phyloP scores from a whole-genome alignment of 2,888 invertebrate genomes.

The Xylota sylvarum region DNA sequence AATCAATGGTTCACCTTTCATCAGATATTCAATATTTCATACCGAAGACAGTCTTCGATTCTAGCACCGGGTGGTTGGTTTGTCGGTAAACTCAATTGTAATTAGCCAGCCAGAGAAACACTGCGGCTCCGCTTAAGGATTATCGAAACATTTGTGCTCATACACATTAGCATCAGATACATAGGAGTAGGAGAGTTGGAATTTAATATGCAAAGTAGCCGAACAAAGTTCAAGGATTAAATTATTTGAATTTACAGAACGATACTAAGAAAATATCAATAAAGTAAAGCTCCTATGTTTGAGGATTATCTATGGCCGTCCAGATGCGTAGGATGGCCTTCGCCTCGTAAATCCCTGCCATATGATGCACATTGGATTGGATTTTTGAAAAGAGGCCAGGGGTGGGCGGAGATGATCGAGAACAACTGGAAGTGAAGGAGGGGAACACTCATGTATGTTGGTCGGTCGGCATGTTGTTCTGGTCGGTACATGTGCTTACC shows the following conservation, averaged over 20 bases:
- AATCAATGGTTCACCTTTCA: conserved; percentile 8
- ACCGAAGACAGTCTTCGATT: background rate
- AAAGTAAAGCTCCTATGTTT: conserved; percentile 45
- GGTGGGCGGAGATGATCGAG: background rate
- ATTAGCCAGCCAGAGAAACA: conserved; percentile 6
- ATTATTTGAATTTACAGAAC: conserved; percentile 39
- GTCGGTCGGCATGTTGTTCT: conserved; percentile 52
- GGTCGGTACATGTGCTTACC: conserved; percentile 50
- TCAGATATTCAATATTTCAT: background rate
- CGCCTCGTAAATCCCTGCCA: conserved; percentile 25
- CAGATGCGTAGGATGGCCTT: conserved; percentile 54
- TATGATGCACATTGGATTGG: conserved; percentile 62
- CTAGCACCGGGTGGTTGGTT: too few relatives aligned
- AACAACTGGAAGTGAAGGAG: background rate
- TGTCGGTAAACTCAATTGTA: conserved; percentile 4
- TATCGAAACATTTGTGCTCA: conserved; percentile 1
- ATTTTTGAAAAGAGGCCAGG: conserved; percentile 12
- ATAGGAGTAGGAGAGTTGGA: background rate
- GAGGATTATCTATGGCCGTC: conserved; percentile 61
- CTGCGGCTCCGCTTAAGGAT: background rate
- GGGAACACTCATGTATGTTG: background rate
- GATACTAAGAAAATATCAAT: conserved; percentile 55
- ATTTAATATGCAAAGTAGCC: conserved; percentile 52
- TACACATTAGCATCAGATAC: background rate
- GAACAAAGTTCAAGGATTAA: conserved; percentile 61